Conservation (phyloP, 2,888 invertebrate species). For the Heliconius sara region DNA sequence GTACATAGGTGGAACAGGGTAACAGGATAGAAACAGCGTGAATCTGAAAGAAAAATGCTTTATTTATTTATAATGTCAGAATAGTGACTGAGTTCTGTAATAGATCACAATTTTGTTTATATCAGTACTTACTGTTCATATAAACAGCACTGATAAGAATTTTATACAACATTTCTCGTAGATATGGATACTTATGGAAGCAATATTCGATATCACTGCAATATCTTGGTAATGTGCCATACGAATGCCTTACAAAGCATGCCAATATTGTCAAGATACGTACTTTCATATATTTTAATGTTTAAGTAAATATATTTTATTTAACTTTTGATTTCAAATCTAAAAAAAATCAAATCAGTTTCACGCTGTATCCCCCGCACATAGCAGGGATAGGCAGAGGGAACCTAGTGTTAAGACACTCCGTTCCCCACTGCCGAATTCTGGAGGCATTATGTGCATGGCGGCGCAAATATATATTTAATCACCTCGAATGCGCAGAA, state of each 20-base stretch:
- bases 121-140: not conserved
- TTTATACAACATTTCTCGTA: conserved; percentile 10
- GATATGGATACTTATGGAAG: conserved; percentile 25
- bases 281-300: conserved; percentile 27
- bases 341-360: no score
- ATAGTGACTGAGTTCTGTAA: not conserved
- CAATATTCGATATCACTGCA: conserved; percentile 41
- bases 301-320: not conserved
- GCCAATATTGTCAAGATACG: conserved; percentile 34
- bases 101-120: not conserved
- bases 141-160: not conserved
- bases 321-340: not conserved
- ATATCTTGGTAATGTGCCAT: conserved; percentile 46
- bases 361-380: no score
- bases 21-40: not conserved
- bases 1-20: no score
- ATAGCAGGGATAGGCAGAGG: no score
- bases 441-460: no score
- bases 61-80: not conserved
- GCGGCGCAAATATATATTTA: no score
- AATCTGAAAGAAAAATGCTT: not conserved
- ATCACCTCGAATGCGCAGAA: no score
- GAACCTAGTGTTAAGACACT: no score
- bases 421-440: no score
- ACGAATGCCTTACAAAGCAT: conserved; percentile 24